phyloP scores from a whole-genome alignment of 2,888 invertebrate genomes.

The Pilophorus perplexus region DNA sequence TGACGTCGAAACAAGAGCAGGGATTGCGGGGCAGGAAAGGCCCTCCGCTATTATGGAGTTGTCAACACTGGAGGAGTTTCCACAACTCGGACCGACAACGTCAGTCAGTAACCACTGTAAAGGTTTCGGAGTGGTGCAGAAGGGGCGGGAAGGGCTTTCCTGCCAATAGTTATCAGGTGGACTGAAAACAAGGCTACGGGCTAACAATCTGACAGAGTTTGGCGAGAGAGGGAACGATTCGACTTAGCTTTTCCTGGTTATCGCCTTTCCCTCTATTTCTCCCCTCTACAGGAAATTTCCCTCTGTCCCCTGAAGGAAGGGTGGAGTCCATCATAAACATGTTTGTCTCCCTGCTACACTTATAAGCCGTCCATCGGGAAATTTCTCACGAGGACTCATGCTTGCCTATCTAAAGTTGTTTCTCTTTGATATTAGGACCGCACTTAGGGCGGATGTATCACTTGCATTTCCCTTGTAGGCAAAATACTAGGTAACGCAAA shows the following conservation, averaged over 20 bases:
- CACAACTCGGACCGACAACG: constrained; percentile 19
- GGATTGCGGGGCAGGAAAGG: background rate
- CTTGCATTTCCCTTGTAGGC: too few species aligned
- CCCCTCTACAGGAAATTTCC: too few species aligned
- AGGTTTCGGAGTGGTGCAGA: background rate
- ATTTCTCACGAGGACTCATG: too few species aligned
- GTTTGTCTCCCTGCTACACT: constrained; percentile 11
- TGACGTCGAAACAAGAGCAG: too few species aligned
- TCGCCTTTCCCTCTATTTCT: background rate
- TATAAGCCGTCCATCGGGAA: too few species aligned
- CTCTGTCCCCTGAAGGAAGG: too few species aligned
- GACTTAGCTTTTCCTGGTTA: constrained; percentile 28
- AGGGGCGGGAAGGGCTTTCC: background rate
- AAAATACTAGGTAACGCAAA: too few species aligned
- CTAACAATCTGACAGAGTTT: constrained; percentile 19
- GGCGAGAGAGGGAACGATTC: background rate
- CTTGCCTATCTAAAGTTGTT: too few species aligned
- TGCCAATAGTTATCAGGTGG: constrained; percentile 31
- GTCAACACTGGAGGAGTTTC: constrained; percentile 20
- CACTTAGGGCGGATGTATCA: too few species aligned
- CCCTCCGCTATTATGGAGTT: constrained; percentile 21
- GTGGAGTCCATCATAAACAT: constrained; percentile 16
- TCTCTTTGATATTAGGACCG: too few species aligned
- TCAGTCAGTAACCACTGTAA: constrained; percentile 1
- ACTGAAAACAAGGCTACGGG: constrained; percentile 12